Percentiles rank a stretch among this genome's conserved stretches.
phyloP scores from a whole-genome alignment of 2,797 vertebrate species.

The Columba guinea region DNA sequence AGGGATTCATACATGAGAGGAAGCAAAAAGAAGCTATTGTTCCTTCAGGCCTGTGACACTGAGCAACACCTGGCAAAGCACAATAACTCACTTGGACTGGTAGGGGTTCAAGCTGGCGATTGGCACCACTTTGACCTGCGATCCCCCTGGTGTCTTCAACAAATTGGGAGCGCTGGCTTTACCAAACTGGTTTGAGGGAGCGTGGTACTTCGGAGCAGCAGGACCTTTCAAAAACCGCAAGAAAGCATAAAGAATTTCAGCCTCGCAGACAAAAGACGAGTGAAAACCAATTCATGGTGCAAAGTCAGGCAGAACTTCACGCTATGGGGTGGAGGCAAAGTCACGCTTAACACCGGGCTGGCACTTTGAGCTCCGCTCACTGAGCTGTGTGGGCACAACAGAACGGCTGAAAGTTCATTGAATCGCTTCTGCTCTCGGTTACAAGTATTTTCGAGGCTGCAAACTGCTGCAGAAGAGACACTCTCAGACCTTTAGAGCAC shows the following conservation, averaged over 20 bases:
- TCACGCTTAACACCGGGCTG: not conserved
- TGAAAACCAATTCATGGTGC: not conserved
- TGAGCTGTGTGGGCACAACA: not conserved
- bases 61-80: not conserved
- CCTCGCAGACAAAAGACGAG: not conserved
- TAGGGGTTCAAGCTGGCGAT: slow-evolving; percentile 97
- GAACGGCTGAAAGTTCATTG: not conserved
- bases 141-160: slow-evolving; percentile 82
- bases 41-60: not conserved
- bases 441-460: not conserved
- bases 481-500: not conserved
- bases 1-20: not conserved
- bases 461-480: not conserved
- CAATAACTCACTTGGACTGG: slow-evolving; percentile 91
- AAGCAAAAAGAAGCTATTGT: not conserved
- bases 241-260: slow-evolving; percentile 26
- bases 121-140: slow-evolving; percentile 89
- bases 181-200: slow-evolving; percentile 79
- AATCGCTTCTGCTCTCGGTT: not conserved
- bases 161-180: slow-evolving; percentile 72
- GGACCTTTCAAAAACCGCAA: slow-evolving; percentile 61
- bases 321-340: not conserved
- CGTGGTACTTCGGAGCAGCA: slow-evolving; percentile 72
- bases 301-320: not conserved
- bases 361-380: not conserved